Evolutionary conservation across 2,113 vertebrate genomes (phyloP).

Genomic region (Mormyrus iriodes): DNA sequence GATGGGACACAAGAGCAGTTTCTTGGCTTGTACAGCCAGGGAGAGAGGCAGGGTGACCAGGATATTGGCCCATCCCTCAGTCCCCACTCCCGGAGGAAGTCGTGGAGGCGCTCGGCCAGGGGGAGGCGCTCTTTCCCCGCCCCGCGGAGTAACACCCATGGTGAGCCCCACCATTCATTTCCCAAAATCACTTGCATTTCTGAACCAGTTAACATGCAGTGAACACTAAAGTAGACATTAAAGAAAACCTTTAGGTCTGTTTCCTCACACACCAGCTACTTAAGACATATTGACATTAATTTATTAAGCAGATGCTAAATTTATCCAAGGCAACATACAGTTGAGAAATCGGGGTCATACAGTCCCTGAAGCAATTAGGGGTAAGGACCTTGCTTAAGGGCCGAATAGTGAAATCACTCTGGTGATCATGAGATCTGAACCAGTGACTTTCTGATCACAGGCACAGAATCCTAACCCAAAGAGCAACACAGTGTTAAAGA

Average conservation of each 20-base stretch:
- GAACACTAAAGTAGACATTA: background rate
- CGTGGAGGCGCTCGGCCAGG: conserved; percentile 62
- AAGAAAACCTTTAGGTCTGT: background rate
- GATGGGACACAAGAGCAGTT: conserved; percentile 18
- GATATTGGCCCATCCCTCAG: conserved; percentile 17
- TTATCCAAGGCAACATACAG: background rate
- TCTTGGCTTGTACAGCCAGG: background rate
- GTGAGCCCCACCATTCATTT: conserved; percentile 40
- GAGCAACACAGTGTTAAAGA: background rate
- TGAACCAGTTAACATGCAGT: background rate
- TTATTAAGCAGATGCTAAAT: background rate
- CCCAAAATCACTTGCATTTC: background rate
- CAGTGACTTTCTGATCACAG: background rate
- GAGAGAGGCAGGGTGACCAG: background rate
- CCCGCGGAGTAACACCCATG: conserved; percentile 42
- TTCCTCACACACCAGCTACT: background rate
- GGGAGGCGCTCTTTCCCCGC: conserved; percentile 58
- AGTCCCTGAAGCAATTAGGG: background rate
- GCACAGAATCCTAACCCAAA: background rate
- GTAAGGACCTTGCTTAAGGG: background rate
- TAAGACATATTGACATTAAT: background rate
- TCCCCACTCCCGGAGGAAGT: conserved; percentile 47
- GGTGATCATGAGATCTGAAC: background rate
- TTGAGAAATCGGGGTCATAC: background rate
- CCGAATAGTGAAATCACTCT: background rate